Evolutionary conservation across 2,888 invertebrate genomes (phyloP).

Genomic region (Mesochorus sp.): DNA sequence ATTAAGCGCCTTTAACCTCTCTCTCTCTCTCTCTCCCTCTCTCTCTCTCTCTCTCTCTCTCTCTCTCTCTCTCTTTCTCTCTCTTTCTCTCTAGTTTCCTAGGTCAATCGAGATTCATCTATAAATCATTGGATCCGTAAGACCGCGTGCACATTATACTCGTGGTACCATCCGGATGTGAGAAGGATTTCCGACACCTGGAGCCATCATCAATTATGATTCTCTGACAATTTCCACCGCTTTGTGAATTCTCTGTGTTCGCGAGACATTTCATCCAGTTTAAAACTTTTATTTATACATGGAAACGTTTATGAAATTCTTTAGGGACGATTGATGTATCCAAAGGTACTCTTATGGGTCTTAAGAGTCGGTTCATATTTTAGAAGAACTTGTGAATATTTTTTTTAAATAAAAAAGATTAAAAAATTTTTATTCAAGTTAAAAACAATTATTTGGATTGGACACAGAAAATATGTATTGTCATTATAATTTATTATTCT

Average conservation of each 20-base stretch:
- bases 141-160: constrained; percentile 10
- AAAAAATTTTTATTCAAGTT: no score
- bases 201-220: constrained; percentile 60
- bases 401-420: no score
- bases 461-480: no score
- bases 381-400: no score
- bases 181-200: constrained; percentile 50
- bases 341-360: neutral
- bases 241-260: neutral
- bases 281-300: neutral
- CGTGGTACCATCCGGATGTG: constrained; percentile 3
- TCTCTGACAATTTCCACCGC: constrained; percentile 48
- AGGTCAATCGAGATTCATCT: constrained; percentile 46
- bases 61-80: neutral
- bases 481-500: no score
- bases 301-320: neutral
- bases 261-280: constrained; percentile 19
- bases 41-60: constrained; percentile 5
- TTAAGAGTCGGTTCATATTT: no score
- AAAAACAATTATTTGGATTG: no score
- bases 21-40: neutral
- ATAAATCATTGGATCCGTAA: constrained; percentile 61
- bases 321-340: neutral
- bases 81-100: constrained; percentile 28
- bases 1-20: neutral